Conservation (phyloP, 2,113 vertebrate species). For the Sylvilagus bachmani region DNA sequence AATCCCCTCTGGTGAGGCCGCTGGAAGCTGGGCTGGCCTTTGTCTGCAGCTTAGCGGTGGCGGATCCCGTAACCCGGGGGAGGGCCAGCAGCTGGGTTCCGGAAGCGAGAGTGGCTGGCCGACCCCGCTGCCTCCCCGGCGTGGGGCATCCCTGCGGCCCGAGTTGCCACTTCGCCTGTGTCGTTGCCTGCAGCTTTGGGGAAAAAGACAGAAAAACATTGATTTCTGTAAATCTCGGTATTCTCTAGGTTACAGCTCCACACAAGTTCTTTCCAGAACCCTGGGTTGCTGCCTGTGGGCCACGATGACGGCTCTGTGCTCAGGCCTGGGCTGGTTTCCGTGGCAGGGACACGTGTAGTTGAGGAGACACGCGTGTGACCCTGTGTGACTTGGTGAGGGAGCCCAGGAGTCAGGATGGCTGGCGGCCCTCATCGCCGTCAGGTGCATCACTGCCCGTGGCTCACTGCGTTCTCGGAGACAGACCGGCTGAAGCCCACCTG, state of each 20-base stretch:
- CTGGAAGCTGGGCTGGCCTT: conserved; percentile 32
- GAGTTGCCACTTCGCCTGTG: background rate
- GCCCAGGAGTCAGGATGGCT: background rate
- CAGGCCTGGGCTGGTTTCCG: background rate
- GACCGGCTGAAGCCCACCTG: background rate
- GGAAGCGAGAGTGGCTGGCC: background rate
- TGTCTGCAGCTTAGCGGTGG: background rate
- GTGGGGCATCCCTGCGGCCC: background rate
- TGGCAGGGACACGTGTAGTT: background rate
- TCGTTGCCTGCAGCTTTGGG: background rate
- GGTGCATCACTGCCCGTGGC: background rate
- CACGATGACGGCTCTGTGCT: accelerated
- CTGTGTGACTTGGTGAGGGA: background rate
- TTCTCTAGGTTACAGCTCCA: background rate
- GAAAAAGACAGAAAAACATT: background rate
- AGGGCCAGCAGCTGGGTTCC: background rate
- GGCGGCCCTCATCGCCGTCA: background rate
- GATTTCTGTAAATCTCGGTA: background rate
- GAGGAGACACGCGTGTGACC: background rate
- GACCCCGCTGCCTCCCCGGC: no score
- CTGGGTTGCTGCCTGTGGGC: background rate
- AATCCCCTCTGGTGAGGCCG: conserved; percentile 3
- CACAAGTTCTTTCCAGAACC: accelerated
- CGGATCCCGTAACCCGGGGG: background rate
- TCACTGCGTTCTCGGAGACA: no score